phyloP scores from a whole-genome alignment of 2,113 vertebrate genomes.

The Mungos mungo region DNA sequence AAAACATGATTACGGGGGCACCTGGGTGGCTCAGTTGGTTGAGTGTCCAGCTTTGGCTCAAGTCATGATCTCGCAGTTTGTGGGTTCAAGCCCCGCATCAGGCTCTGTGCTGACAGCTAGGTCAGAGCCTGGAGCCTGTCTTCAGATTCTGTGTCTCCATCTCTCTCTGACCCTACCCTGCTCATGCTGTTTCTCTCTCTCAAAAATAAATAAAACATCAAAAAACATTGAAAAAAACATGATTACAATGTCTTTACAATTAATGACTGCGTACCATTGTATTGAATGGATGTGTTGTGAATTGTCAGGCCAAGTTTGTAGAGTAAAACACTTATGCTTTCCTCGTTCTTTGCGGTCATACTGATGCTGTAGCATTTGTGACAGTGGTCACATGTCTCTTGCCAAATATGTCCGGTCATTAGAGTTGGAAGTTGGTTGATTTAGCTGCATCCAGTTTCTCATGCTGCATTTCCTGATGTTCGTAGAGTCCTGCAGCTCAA shows the following conservation, averaged over 20 bases:
- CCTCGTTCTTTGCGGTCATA: neutral
- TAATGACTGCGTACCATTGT: neutral
- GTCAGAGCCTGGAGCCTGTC: too few relatives aligned
- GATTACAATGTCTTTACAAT: neutral
- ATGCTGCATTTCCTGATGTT: neutral
- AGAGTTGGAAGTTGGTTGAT: neutral
- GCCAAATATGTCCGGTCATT: neutral
- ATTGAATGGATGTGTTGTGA: neutral
- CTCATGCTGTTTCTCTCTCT: too few relatives aligned
- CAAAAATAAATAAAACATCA: too few relatives aligned
- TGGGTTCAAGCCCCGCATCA: too few relatives aligned
- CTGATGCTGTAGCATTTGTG: accelerated
- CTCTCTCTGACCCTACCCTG: too few relatives aligned
- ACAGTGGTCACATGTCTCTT: accelerated
- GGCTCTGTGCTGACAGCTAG: too few relatives aligned
- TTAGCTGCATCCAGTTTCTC: neutral
- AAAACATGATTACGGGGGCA: too few relatives aligned
- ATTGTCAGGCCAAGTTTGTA: neutral
- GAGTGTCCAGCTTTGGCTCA: too few relatives aligned
- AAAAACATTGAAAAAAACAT: neutral
- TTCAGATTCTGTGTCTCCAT: too few relatives aligned
- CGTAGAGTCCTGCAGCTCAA: neutral
- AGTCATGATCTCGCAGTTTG: too few relatives aligned
- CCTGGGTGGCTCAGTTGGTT: too few relatives aligned
- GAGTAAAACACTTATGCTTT: neutral